Evolutionary conservation across 2,113 vertebrate species (phyloP).

Genomic region (Actinemys pallida): DNA sequence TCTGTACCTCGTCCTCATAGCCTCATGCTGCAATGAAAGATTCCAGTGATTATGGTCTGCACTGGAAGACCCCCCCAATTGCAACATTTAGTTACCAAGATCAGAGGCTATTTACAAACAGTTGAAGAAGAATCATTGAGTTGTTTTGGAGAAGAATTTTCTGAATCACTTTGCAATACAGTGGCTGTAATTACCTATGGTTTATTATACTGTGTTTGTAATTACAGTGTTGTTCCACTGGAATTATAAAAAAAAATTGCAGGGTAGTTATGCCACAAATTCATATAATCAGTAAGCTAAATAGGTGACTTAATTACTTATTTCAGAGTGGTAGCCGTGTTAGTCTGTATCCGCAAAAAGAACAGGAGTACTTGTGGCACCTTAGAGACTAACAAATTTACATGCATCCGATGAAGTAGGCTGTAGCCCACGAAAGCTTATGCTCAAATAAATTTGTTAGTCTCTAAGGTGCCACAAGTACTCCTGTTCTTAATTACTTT

Average conservation of each 20-base stretch:
- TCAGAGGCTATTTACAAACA: not conserved
- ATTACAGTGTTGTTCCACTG: not conserved
- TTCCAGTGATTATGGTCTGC: not conserved
- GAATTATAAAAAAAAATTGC: not conserved
- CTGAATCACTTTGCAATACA: rapidly evolving
- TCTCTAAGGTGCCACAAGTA: too few species aligned
- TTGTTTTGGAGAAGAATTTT: not conserved
- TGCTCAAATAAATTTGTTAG: too few species aligned
- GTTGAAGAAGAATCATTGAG: rapidly evolving
- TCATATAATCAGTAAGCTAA: not conserved
- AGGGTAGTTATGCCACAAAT: not conserved
- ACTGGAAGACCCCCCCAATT: not conserved
- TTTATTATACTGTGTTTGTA: not conserved
- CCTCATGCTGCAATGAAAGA: not conserved
- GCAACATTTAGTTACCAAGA: not conserved
- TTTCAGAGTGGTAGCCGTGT: not conserved
- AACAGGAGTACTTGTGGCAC: too few species aligned
- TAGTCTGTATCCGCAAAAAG: too few species aligned
- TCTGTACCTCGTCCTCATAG: not conserved
- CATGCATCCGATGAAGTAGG: too few species aligned
- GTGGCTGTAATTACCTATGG: not conserved
- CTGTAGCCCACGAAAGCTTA: too few species aligned
- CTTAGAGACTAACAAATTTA: too few species aligned
- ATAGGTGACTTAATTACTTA: not conserved
- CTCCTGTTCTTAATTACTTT: not conserved